phyloP scores from a whole-genome alignment of 2,888 invertebrate species.

The Chloroclystis v-ata region DNA sequence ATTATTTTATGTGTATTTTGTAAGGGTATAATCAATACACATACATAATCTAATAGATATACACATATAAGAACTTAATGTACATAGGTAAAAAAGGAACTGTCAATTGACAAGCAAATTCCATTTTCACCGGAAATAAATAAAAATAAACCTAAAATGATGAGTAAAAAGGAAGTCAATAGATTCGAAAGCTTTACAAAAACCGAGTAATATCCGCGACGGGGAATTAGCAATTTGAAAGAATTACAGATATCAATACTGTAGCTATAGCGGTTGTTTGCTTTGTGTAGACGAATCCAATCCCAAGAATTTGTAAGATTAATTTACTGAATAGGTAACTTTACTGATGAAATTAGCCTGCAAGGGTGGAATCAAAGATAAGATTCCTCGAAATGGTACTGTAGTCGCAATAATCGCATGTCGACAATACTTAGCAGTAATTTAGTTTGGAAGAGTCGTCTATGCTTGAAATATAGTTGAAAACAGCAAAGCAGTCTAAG shows the following conservation, averaged over 20 bases:
- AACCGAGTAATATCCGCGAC: not conserved
- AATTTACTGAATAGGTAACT: constrained; percentile 2
- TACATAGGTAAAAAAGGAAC: no score
- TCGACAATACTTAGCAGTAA: constrained; percentile 2
- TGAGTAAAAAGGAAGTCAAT: not conserved
- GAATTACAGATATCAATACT: constrained; percentile 1
- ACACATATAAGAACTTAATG: no score
- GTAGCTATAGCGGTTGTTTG: not conserved
- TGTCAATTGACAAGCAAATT: no score
- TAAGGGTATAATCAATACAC: no score
- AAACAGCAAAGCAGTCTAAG: constrained; percentile 4
- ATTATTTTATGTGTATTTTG: no score
- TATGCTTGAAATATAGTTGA: constrained; percentile 4
- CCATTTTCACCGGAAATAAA: not conserved
- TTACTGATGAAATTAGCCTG: not conserved
- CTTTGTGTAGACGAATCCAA: not conserved
- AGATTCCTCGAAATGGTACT: not conserved
- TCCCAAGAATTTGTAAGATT: not conserved
- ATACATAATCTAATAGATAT: no score
- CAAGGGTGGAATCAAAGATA: not conserved
- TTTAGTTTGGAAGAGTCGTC: constrained; percentile 5
- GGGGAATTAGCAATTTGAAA: not conserved
- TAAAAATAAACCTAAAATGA: not conserved
- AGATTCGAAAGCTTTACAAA: not conserved
- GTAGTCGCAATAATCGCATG: constrained; percentile 5